Conservation (phyloP, 2,113 vertebrate genomes). For the Spilogale gracilis region DNA sequence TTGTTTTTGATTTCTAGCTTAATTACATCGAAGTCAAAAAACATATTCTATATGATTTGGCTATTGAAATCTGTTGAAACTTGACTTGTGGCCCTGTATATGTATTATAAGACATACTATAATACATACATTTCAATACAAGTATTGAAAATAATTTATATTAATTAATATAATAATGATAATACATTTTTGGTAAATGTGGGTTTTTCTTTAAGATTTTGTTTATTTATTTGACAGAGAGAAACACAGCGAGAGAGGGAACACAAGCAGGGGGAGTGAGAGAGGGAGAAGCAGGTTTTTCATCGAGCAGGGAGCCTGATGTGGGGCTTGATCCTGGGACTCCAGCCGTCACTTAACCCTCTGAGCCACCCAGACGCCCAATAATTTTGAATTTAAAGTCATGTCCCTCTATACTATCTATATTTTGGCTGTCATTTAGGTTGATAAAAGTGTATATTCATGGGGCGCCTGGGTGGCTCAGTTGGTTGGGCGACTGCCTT, state of each 20-base stretch:
- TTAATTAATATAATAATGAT: background rate
- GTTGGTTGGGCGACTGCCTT: too few species aligned
- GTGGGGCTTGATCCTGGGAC: too few species aligned
- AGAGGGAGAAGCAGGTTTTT: too few species aligned
- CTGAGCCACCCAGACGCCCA: too few species aligned
- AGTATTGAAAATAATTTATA: background rate
- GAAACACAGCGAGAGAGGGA: too few species aligned
- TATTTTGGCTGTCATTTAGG: background rate
- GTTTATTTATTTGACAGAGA: too few species aligned
- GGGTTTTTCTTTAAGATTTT: too few species aligned
- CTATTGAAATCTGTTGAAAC: conserved; percentile 19
- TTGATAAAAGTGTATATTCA: background rate
- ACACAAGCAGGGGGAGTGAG: too few species aligned
- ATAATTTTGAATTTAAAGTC: background rate
- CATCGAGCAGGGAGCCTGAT: too few species aligned
- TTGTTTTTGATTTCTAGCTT: conserved; percentile 8
- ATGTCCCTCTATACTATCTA: background rate
- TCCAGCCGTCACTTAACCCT: too few species aligned
- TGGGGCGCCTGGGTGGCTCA: too few species aligned
- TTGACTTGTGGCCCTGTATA: background rate
- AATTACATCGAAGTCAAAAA: background rate
- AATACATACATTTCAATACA: background rate
- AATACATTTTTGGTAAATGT: background rate
- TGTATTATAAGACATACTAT: background rate
- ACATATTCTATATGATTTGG: background rate